Base-by-base conservation (phyloP, 2,113 vertebrate species). In the Grallaria varia region DNA sequence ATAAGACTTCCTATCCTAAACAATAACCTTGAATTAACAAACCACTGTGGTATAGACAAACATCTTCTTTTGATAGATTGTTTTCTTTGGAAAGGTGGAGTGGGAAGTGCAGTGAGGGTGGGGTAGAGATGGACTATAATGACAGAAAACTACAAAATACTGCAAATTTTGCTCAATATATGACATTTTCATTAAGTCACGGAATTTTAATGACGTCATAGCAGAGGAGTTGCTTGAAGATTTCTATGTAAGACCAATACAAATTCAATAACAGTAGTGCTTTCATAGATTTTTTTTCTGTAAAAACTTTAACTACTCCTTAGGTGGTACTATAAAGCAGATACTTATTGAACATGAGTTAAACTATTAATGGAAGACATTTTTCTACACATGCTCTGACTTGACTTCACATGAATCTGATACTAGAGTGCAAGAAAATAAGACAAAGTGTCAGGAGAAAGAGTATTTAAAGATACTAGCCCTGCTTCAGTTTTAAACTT, bases 81-180 rank as follows among this genome's bases (percentile, higher is more conserved):
- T 23, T 50, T 62, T 84, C 35, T 69, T 27, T 60, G 50, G 42
- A 31, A 64, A 42, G 21, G 14, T 31, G 35, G 30, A 4, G 4
- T 12, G 10, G 8, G 3, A 4, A 10, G 4, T 40, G 19, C 2
- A 4, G 1, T 12, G 19, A 13, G 4, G 3, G 0, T 16, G 18
- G 25, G 6, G 6, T 31, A n/a, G 31, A 49, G 14, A 13, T 16
- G 14, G 4, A 71, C 30, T 52, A 4, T 40, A 75, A 35, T 4
- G 2, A 14, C 19, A 68, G 33, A 87, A 84, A 30, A 4, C 2
- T 52, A 58, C 55, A 53, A 92, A 94, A 83, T 49, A n/a, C 12
- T 50, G 35, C 59, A 56, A 52, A 10, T 56, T 11, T 45, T 90
- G 5, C 21, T 81, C 12, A 30, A 4, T 52, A 21, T 42, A 13